Base-by-base conservation (phyloP, 2,888 invertebrate species). In the Iselma pallidipennis region DNA sequence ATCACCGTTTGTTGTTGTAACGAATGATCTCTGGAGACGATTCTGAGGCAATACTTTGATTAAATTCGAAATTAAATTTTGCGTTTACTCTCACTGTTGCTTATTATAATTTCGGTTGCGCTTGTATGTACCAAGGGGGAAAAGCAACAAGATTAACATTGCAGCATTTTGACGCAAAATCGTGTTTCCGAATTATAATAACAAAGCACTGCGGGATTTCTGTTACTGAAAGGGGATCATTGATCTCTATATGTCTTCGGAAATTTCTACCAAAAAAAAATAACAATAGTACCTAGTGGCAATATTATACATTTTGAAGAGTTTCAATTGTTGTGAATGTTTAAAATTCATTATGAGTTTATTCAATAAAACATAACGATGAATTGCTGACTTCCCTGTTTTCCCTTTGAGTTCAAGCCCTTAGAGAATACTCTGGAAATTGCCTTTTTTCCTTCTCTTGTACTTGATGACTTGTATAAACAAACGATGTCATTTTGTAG, bases 61-160 rank as follows among this genome's bases (percentile, higher is more conserved):
- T 56, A 56, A 56, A 56, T 49, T 48, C 28, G 14, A 55, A 55
- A 55, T 55, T 55, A 55, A 28, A 50, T 50, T 50, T 28, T 9
- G 16, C 50, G 28, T 50, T 51, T 31, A 51, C 28, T 48, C 16
- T 56, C n/a, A 48, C 31, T 42, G 42, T 42, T 42, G 42, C 21
- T 42, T 42, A 42, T 42, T 19, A 42, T 42, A 10, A 42, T 42
- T 42, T 42, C 42, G 42, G 4, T 19, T 42, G 4, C 21, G 10
- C 16, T 9, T 37, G 7, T 37, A 37, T 37, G 9, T 16, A 7
- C n/a, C n/a, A n/a, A n/a, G n/a, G 16, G 16, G 37, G 16, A 9
- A 7, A 37, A 37, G 42, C 19, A 42, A 42, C 21, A 19, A 19
- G 42, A 42, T 42, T 21, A 42, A 42, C 42, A 42, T 42, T 42